Evolutionary conservation across 2,797 vertebrate species (phyloP), one percentile per base, ranked within the genome.

Genomic region (Heteromormyrus szaboi): DNA sequence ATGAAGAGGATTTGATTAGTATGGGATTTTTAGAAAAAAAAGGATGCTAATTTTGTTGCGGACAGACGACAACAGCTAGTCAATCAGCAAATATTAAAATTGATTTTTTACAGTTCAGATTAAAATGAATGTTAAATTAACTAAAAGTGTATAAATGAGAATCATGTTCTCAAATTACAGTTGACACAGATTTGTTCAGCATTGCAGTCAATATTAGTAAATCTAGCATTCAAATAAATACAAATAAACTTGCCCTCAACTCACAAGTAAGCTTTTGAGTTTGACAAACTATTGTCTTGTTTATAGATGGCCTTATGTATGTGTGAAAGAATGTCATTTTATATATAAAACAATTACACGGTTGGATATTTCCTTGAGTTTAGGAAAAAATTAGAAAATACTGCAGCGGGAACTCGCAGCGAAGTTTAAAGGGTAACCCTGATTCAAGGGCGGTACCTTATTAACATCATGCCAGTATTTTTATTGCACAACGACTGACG

Each of bases 1-100:
- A 29, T 85, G 59, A 37, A 65, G 12, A 87, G 90, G 90, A 91
- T 90, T 88, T 87, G 68, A 85, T 89, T 59, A 84, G 84, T 89
- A 86, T 25, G 41, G 51, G 22, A 65, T 89, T 88, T 91, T 87
- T 88, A 86, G 62, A 25, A 84, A 48, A 37, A 37, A 56, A 84
- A 83, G 19, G 54, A 84, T 91, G 89, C 56, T 87, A 90, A 90
- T 87, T 90, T 89, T 88, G 29, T 85, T 76, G 48, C 84, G 48
- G 88, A 53, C 22, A 65, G 88, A 88, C 53, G 65, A 87, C 86
- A 88, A 88, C 22, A 29, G 59, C 68, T 46, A 87, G 79, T 76
- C 29, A 46, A 88, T 65, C 65, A 89, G 83, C 37, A 46, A 41
- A 46, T 46, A 87, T 48, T 86, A 8, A 33, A 53, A 86, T 56